phyloP scores from a whole-genome alignment of 2,888 invertebrate genomes.

The Corbicula japonica region DNA sequence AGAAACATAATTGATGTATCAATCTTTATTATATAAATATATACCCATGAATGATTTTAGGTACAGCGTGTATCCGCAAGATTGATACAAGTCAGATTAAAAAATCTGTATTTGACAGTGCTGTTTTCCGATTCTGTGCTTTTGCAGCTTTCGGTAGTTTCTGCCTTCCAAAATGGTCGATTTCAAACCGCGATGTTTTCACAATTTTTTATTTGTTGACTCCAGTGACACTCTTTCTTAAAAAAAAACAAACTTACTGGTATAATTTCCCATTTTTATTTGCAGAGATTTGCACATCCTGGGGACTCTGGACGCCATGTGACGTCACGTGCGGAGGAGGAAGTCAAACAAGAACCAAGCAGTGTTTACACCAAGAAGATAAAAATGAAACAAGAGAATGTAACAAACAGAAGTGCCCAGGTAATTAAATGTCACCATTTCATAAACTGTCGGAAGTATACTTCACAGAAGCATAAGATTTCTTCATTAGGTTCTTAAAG shows the following conservation, averaged over 20 bases:
- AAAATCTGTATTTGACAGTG: neutral
- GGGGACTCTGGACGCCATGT: conserved; percentile 8
- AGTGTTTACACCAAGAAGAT: neutral
- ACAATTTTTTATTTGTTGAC: neutral
- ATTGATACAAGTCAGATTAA: neutral
- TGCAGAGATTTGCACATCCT: neutral
- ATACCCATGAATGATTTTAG: neutral
- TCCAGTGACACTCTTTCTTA: too few relatives aligned
- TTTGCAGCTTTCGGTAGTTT: neutral
- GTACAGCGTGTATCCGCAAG: neutral
- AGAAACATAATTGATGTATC: neutral
- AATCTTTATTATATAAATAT: too few relatives aligned
- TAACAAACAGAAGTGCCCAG: neutral
- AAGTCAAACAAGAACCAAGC: neutral
- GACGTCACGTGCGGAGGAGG: conserved; percentile 17
- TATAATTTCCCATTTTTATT: neutral
- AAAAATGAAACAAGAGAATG: conserved; percentile 1
- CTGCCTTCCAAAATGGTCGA: neutral
- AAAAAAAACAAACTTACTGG: too few relatives aligned
- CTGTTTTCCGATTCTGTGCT: neutral
- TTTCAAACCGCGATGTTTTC: neutral
- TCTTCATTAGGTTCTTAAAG: too few relatives aligned
- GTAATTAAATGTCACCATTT: too few relatives aligned
- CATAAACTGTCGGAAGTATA: too few relatives aligned
- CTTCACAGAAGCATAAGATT: too few relatives aligned